Conservation (phyloP, 2,888 invertebrate species). For the Protodeltote pygarga region DNA sequence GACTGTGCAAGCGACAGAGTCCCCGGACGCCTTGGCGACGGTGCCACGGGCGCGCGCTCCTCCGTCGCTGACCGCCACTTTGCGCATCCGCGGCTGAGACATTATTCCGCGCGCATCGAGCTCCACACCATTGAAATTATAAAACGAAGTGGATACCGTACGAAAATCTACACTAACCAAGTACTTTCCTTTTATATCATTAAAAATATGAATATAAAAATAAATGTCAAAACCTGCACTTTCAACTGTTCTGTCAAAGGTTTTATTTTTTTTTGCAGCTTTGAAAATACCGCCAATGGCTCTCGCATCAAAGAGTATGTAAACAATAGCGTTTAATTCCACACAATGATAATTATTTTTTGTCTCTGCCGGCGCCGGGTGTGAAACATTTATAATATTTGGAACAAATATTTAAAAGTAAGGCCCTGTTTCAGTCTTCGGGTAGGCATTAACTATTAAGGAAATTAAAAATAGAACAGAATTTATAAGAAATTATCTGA, state of each 20-base stretch:
- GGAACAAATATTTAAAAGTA: no score
- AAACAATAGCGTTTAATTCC: no score
- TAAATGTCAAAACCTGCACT: slow-evolving; percentile 55
- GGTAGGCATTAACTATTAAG: no score
- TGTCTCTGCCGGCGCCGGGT: no score
- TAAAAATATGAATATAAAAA: slow-evolving; percentile 62
- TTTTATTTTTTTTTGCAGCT: slow-evolving; percentile 13
- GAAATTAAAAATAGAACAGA: no score
- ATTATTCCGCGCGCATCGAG: slow-evolving; percentile 43
- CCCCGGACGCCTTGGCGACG: slow-evolving; percentile 46
- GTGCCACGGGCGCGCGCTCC: slow-evolving; percentile 26
- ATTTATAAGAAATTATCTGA: no score
- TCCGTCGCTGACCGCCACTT: slow-evolving; percentile 36
- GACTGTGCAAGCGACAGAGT: slow-evolving; percentile 32
- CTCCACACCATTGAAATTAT: slow-evolving; percentile 37
- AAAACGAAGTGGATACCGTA: slow-evolving; percentile 21
- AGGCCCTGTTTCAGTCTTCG: no score
- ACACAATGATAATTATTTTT: no score
- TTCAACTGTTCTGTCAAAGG: slow-evolving; percentile 60
- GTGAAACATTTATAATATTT: no score
- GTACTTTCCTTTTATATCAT: slow-evolving; percentile 54
- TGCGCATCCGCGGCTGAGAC: slow-evolving; percentile 59
- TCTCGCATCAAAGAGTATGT: no score
- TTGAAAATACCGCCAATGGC: background rate
- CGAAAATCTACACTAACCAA: slow-evolving; percentile 30